Conservation (phyloP, 1,140 invertebrate genomes). For the Achroia grisella region DNA sequence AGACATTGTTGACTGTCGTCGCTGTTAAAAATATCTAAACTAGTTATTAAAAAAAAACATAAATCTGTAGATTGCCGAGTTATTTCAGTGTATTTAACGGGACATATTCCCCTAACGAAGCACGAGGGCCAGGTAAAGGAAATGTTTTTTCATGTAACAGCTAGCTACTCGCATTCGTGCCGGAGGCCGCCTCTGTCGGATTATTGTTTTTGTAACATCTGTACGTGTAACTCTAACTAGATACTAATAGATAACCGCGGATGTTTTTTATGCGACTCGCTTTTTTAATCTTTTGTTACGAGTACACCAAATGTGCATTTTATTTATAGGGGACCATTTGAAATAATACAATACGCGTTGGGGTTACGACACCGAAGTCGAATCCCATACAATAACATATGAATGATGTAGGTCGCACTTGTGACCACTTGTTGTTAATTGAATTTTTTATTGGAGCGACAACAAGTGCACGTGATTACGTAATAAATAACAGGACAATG, state of each 20-base stretch:
- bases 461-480: conserved; percentile 21
- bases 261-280: conserved; percentile 63
- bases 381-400: conserved; percentile 31
- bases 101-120: conserved; percentile 44
- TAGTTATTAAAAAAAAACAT: too few species aligned
- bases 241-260: conserved; percentile 72
- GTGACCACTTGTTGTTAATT: conserved; percentile 63
- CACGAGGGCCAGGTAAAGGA: conserved; percentile 48
- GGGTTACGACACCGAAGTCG: conserved; percentile 1
- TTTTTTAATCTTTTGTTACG: conserved; percentile 64
- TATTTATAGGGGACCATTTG: conserved; percentile 50
- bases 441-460: conserved; percentile 47
- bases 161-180: conserved; percentile 34
- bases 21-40: too few species aligned
- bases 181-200: conserved; percentile 26
- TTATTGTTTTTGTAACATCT: conserved; percentile 70
- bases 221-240: conserved; percentile 68
- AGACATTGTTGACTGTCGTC: too few species aligned
- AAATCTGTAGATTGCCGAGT: conserved; percentile 8
- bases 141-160: conserved; percentile 32
- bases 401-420: conserved; percentile 54
- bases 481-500: conserved; percentile 6
- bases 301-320: conserved; percentile 57
- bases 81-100: conserved; percentile 50
- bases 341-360: conserved; percentile 14